These are phyloP conservation scores for Leptinotarsa defecta DNA, from an alignment of 1,140 invertebrate species.

Conservation along the genomic window DNA sequence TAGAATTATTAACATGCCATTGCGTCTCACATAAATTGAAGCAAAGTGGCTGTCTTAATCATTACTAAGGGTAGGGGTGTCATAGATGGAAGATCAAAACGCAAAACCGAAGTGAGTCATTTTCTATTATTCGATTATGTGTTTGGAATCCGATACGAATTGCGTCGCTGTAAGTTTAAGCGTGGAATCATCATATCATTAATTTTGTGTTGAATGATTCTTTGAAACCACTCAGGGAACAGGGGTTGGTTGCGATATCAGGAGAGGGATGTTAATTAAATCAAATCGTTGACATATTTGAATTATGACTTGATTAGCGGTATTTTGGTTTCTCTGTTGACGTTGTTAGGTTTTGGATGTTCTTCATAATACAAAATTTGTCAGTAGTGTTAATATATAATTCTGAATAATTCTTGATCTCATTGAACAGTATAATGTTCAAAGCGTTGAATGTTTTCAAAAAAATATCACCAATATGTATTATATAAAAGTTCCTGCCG, in stretches of 20 bases:
- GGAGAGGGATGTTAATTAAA: not conserved
- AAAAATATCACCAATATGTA: no score
- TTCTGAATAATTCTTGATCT: no score
- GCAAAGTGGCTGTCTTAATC: slow-evolving; percentile 19
- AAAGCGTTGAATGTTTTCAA: no score
- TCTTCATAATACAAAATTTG: no score
- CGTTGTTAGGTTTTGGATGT: no score
- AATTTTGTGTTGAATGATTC: slow-evolving; percentile 6
- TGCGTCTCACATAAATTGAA: slow-evolving; percentile 34
- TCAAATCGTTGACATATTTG: not conserved
- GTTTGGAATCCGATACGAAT: slow-evolving; percentile 24
- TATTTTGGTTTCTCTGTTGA: no score
- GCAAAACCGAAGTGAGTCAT: slow-evolving; percentile 36
- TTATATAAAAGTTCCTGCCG: no score
- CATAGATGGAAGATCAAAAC: slow-evolving; percentile 43
- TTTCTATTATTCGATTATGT: slow-evolving; percentile 34
- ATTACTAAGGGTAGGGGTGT: slow-evolving; percentile 33
- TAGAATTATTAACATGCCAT: slow-evolving; percentile 39
- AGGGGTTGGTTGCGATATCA: slow-evolving; percentile 1
- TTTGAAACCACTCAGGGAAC: not conserved
- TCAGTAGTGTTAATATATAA: no score
- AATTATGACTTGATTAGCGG: not conserved
- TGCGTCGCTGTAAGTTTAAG: not conserved
- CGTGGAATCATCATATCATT: not conserved
- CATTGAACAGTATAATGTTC: no score